These are phyloP conservation scores for Drosophila lini DNA, from an alignment of 1,140 invertebrate species.

Conservation along the genomic window DNA sequence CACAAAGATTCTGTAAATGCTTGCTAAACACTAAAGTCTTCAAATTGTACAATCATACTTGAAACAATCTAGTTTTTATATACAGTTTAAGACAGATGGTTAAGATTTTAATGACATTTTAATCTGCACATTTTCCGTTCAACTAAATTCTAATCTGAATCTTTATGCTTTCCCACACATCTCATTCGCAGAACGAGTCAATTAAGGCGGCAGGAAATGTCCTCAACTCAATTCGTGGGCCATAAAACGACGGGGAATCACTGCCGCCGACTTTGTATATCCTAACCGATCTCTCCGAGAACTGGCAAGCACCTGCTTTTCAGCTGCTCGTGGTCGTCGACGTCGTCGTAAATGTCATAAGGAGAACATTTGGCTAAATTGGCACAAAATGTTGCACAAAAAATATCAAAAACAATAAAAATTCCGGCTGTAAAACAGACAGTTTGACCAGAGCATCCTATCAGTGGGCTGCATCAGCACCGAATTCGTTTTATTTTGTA, in stretches of 20 bases:
- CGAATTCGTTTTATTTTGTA: conserved; percentile 56
- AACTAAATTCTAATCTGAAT: conserved; percentile 11
- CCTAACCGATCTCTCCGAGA: conserved; percentile 6
- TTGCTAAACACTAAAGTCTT: no score
- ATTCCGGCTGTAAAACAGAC: conserved; percentile 5
- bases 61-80: not conserved
- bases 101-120: not conserved
- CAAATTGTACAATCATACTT: not conserved
- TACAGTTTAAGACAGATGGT: not conserved
- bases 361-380: conserved; percentile 20
- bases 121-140: conserved; percentile 3
- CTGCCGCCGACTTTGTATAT: conserved; percentile 23
- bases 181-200: conserved; percentile 16
- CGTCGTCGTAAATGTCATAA: conserved; percentile 24
- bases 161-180: conserved; percentile 8
- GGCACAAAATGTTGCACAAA: conserved; percentile 25
- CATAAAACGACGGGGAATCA: conserved; percentile 33
- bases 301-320: conserved; percentile 29
- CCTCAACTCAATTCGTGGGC: conserved; percentile 41
- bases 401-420: conserved; percentile 39
- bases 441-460: conserved; percentile 18
- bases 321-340: not conserved
- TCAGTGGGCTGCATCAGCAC: conserved; percentile 29
- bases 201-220: conserved; percentile 27
- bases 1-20: no score